A percentile compares a stretch with the other conserved stretches of the same genome.
phyloP scores from a whole-genome alignment of 1,140 invertebrate species.

The Penaeus japonicus region DNA sequence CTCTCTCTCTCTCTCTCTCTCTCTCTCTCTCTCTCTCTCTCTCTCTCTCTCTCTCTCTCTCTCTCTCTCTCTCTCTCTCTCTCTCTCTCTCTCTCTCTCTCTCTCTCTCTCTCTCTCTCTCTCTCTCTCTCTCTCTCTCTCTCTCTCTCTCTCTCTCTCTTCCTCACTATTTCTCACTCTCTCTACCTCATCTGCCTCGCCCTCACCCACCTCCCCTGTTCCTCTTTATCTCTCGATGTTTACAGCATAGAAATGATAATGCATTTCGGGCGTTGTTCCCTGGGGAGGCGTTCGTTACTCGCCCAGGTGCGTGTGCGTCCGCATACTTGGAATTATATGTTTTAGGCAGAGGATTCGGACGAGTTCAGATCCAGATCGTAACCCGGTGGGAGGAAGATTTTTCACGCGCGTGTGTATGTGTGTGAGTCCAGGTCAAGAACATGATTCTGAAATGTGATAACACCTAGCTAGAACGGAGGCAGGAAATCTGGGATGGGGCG shows the following conservation, averaged over 20 bases:
- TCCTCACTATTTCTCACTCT: neutral
- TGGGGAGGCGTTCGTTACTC: too few species aligned
- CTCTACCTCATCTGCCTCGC: neutral
- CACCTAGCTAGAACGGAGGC: too few species aligned
- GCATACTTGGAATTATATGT: too few species aligned
- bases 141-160: neutral
- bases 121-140: neutral
- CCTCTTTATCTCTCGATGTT: neutral
- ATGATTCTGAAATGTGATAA: too few species aligned
- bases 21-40: neutral
- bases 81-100: neutral
- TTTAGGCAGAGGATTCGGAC: too few species aligned
- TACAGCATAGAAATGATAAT: neutral
- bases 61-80: neutral
- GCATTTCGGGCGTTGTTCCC: too few species aligned
- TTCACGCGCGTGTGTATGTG: too few species aligned
- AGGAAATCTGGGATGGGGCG: too few species aligned
- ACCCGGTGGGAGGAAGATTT: too few species aligned
- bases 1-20: neutral
- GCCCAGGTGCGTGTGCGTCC: too few species aligned
- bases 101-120: neutral
- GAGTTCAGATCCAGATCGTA: too few species aligned
- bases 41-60: neutral
- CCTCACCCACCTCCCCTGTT: neutral
- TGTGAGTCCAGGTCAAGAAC: too few species aligned